Evolutionary conservation across 2,797 vertebrate genomes (phyloP).

Genomic region (Sparidentex hasta): DNA sequence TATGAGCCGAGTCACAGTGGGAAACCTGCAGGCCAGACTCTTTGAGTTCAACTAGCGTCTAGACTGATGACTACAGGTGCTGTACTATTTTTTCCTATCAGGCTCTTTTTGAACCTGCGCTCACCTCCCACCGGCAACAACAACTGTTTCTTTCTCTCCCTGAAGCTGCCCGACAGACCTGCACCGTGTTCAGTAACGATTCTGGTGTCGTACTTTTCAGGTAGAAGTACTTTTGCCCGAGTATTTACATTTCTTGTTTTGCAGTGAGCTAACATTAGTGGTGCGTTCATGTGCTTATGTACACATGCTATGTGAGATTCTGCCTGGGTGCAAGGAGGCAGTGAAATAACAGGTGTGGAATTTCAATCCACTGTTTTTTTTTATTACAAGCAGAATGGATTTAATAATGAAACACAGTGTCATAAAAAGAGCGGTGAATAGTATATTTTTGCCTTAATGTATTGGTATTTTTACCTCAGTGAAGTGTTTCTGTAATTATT

Average conservation of each 20-base stretch:
- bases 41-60: slow-evolving; percentile 31
- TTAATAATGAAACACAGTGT: no score
- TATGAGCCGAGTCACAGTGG: slow-evolving; percentile 26
- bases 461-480: background rate
- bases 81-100: slow-evolving; percentile 6
- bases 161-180: background rate
- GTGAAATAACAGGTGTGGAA: no score
- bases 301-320: no score
- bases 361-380: no score
- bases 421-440: no score
- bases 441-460: background rate
- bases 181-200: background rate
- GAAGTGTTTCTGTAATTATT: no score
- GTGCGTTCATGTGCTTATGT: no score
- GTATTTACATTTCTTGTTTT: background rate
- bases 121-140: background rate
- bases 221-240: background rate
- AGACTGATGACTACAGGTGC: slow-evolving; percentile 22
- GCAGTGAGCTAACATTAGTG: no score
- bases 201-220: background rate
- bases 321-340: no score
- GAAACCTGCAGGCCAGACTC: slow-evolving; percentile 41
- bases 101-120: background rate
- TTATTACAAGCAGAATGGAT: no score
- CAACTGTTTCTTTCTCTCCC: background rate